These are phyloP conservation scores for Lytechinus variegatus DNA, from an alignment of 35 echinoderm and acorn worm species.

Conservation along the genomic window DNA sequence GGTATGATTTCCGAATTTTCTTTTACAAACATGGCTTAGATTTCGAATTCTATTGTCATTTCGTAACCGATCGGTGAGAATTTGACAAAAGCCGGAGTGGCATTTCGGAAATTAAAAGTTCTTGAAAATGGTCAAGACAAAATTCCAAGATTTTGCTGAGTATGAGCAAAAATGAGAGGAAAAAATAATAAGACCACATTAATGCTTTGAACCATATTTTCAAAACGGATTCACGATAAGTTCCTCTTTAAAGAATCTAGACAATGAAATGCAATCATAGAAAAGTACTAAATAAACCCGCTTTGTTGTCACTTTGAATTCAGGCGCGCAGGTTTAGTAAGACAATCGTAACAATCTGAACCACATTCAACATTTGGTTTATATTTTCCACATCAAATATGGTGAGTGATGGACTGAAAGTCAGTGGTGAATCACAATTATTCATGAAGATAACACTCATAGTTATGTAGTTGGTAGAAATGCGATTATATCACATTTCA, in stretches of 20 bases:
- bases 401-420: not conserved
- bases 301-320: not conserved
- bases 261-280: not conserved
- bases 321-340: not conserved
- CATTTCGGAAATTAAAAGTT: slow-evolving; percentile 14
- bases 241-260: not conserved
- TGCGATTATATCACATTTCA: too few relatives aligned
- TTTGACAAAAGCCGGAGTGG: not conserved
- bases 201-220: not conserved
- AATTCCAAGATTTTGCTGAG: not conserved
- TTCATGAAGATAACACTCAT: not conserved
- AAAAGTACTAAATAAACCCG: not conserved
- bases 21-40: not conserved
- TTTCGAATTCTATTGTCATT: slow-evolving; percentile 2
- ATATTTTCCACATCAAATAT: not conserved
- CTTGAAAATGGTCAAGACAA: not conserved
- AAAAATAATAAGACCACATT: not conserved
- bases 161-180: not conserved
- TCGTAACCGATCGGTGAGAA: slow-evolving; percentile 16
- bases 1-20: slow-evolving; percentile 9
- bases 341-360: not conserved
- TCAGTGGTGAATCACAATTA: not conserved
- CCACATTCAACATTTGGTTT: not conserved
- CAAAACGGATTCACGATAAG: not conserved
- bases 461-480: too few relatives aligned